These are phyloP conservation scores for Ibidorhyncha struthersii DNA, from an alignment of 2,113 vertebrate species.

Conservation along the genomic window DNA sequence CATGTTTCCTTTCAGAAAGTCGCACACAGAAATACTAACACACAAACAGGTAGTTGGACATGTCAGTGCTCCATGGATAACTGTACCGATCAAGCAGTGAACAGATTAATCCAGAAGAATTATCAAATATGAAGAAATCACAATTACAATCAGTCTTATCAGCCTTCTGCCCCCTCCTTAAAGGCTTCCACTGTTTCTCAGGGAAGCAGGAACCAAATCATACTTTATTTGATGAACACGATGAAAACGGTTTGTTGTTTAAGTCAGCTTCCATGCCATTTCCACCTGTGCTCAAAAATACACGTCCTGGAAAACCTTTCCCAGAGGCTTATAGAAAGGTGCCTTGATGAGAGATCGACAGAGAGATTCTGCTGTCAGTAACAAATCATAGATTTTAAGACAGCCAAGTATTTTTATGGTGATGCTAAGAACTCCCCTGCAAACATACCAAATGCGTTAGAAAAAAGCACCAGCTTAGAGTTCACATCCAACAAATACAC, in stretches of 20 bases:
- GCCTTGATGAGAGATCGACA: not conserved
- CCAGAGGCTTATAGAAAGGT: not conserved
- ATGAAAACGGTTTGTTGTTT: not conserved
- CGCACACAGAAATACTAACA: not conserved
- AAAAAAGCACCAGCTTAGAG: not conserved
- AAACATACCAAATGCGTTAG: not conserved
- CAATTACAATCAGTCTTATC: not conserved
- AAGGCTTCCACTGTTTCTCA: not conserved
- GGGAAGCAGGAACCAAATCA: not conserved
- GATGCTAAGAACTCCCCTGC: not conserved
- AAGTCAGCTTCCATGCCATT: not conserved
- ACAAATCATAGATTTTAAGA: not conserved
- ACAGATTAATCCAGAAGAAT: not conserved
- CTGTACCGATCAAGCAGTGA: not conserved
- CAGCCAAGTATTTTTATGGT: not conserved
- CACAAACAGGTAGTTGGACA: not conserved
- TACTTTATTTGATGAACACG: not conserved
- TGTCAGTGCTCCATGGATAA: rapidly evolving
- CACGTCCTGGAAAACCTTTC: not conserved
- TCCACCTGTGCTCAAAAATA: not conserved
- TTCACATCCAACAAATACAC: not conserved
- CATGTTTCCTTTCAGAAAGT: not conserved
- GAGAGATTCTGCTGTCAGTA: not conserved
- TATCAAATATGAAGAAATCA: not conserved
- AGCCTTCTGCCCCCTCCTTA: not conserved